A percentile compares a stretch with the other conserved stretches of the same genome.
Conservation (phyloP, 2,888 invertebrate genomes). For the Mesorhabditis belari region DNA sequence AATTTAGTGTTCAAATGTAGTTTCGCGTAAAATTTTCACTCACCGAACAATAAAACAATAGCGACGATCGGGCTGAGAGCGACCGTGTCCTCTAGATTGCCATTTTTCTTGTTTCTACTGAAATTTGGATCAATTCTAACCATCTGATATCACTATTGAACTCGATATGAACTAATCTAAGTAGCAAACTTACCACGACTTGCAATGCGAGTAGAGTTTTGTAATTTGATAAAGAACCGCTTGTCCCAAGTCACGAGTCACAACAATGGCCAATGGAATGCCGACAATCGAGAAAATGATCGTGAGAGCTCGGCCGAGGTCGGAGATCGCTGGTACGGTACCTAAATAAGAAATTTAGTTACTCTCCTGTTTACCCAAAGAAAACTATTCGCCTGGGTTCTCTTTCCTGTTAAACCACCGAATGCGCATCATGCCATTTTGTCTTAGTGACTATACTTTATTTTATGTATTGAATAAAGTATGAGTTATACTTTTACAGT, state of each 20-base stretch:
- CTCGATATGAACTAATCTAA: no score
- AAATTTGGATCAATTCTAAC: neutral
- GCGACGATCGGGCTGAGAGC: neutral
- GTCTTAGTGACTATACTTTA: no score
- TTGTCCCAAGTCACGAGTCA: neutral
- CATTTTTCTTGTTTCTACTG: neutral
- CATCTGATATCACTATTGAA: no score
- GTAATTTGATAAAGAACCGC: neutral
- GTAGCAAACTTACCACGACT: neutral
- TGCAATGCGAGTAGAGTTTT: neutral
- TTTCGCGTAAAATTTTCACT: no score
- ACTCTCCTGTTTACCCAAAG: no score
- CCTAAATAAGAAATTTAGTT: no score
- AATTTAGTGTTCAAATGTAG: no score
- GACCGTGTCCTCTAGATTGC: neutral
- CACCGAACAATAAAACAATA: neutral
- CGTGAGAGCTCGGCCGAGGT: neutral
- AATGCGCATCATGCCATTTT: no score
- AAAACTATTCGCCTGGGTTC: no score
- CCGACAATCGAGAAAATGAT: neutral
- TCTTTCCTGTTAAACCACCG: no score
- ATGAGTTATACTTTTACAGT: no score
- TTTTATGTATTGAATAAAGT: no score
- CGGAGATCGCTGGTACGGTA: neutral
- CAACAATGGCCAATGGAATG: neutral